Conservation (phyloP, 2,113 vertebrate species). For the Paramormyrops kingsleyae region DNA sequence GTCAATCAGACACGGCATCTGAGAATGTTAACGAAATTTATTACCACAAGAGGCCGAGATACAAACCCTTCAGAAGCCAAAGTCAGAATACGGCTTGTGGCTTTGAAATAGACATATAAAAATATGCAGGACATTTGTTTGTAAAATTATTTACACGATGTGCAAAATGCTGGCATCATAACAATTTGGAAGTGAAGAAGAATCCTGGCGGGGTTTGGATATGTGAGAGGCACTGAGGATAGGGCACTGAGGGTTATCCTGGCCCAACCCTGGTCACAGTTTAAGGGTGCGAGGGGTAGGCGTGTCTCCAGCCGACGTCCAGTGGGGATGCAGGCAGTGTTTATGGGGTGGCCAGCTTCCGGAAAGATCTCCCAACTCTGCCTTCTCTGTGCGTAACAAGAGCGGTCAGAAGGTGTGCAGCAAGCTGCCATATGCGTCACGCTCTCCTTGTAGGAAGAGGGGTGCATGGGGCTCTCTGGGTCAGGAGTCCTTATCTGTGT, state of each 20-base stretch:
- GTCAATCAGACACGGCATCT: background rate
- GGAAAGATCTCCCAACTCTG: background rate
- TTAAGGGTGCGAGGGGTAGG: background rate
- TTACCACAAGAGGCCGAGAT: constrained; percentile 22
- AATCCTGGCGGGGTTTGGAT: too few relatives aligned
- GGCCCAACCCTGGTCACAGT: background rate
- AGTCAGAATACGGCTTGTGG: constrained; percentile 71
- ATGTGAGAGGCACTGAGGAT: background rate
- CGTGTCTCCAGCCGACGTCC: background rate
- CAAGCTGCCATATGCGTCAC: background rate
- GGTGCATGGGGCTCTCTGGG: background rate
- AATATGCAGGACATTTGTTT: constrained; percentile 70
- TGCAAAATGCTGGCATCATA: constrained; percentile 74
- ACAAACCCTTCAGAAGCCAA: constrained; percentile 71
- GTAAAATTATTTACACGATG: constrained; percentile 78
- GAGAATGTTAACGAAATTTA: constrained; percentile 17
- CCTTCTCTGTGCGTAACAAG: background rate
- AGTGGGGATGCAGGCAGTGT: background rate
- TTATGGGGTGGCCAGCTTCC: background rate
- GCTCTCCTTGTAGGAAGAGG: background rate
- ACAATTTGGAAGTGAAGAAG: constrained; percentile 28
- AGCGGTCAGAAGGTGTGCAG: background rate
- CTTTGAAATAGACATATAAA: constrained; percentile 76
- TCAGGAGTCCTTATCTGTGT: background rate
- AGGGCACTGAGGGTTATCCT: background rate